These are phyloP conservation scores for Amphiduros pacificus DNA, from an alignment of 2,888 invertebrate species.

Conservation along the genomic window DNA sequence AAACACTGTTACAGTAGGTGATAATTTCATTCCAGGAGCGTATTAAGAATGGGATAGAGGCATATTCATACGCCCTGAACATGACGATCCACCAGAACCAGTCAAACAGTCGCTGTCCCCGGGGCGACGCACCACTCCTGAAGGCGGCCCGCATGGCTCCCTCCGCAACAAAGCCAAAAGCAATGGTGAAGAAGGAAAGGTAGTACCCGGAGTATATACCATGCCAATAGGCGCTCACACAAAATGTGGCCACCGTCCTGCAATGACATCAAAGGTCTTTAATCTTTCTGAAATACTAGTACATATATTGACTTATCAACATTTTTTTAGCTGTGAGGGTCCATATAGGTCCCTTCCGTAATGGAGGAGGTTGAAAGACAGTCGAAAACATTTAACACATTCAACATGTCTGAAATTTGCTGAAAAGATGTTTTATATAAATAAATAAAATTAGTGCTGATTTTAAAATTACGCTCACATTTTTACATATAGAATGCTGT, in stretches of 20 bases:
- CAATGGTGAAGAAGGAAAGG: constrained; percentile 86
- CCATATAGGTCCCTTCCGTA: no score
- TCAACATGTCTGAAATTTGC: no score
- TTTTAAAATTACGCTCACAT: no score
- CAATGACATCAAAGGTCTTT: no score
- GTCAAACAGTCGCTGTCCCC: constrained; percentile 68
- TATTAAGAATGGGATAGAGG: constrained; percentile 85
- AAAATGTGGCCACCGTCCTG: constrained; percentile 71
- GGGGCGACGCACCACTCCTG: constrained; percentile 62
- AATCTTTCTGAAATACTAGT: no score
- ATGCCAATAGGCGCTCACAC: constrained; percentile 93
- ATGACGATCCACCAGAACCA: constrained; percentile 80
- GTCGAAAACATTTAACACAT: no score
- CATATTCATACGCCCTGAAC: constrained; percentile 85
- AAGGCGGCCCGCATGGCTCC: constrained; percentile 72
- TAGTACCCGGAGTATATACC: constrained; percentile 93
- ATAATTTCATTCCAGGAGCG: constrained; percentile 72
- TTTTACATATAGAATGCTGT: no score
- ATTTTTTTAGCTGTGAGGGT: no score
- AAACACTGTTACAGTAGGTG: constrained; percentile 70
- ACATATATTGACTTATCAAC: no score
- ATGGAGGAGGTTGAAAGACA: no score
- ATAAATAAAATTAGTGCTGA: no score
- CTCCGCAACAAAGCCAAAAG: constrained; percentile 85
- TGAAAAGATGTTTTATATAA: no score